These are phyloP conservation scores for Drosophila pseudotakahashii DNA, from an alignment of 2,888 invertebrate genomes.

Conservation along the genomic window DNA sequence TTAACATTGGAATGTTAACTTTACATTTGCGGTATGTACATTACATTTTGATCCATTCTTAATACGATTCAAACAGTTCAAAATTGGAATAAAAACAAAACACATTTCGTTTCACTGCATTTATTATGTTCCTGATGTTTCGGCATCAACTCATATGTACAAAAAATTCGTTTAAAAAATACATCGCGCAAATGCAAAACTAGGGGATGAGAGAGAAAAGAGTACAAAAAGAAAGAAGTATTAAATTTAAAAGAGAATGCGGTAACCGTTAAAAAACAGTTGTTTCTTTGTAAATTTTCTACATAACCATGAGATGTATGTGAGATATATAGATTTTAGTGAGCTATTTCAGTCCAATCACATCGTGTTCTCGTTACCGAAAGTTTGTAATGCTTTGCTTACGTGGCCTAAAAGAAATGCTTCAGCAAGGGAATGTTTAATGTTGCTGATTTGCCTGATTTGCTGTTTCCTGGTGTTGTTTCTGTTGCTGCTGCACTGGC, in stretches of 20 bases:
- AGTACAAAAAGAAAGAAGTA: conserved; percentile 15
- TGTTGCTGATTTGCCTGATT: conserved; percentile 48
- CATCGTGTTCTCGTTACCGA: conserved; percentile 28
- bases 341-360: conserved; percentile 39
- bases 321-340: conserved; percentile 22
- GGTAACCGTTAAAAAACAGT: conserved; percentile 3
- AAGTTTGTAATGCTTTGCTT: conserved; percentile 7
- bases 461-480: conserved; percentile 54
- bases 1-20: no score
- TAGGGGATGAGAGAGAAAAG: conserved; percentile 10
- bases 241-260: conserved; percentile 11
- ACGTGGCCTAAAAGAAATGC: conserved; percentile 9
- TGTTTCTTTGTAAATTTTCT: conserved; percentile 1
- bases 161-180: conserved; percentile 22
- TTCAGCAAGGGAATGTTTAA: conserved; percentile 36
- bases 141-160: conserved; percentile 29
- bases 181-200: conserved; percentile 1
- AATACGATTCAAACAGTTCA: no score
- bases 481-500: conserved; percentile 64
- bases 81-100: neutral
- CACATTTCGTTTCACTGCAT: neutral
- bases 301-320: conserved; percentile 1
- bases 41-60: no score
- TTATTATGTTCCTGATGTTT: conserved; percentile 19
- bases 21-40: no score